These are phyloP conservation scores for Alauda arvensis DNA, from an alignment of 2,797 vertebrate genomes.

Conservation along the genomic window DNA sequence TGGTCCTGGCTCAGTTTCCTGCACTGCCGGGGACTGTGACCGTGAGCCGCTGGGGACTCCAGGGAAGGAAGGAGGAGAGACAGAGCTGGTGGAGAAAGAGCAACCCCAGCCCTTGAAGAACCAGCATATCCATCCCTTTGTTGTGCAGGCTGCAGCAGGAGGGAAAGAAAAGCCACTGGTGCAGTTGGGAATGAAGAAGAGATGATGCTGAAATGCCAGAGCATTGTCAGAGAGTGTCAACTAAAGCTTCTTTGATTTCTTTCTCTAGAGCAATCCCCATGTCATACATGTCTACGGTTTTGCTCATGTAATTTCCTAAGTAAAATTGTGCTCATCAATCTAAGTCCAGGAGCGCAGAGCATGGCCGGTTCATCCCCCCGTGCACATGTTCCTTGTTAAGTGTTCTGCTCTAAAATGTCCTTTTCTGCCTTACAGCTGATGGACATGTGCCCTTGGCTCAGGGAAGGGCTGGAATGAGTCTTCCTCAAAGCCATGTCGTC, in stretches of 20 bases:
- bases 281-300: background rate
- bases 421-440: constrained; percentile 75
- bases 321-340: constrained; percentile 70
- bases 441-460: constrained; percentile 84
- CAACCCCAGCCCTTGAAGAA: background rate
- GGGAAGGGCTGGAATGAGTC: constrained; percentile 91
- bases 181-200: constrained; percentile 24
- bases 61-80: background rate
- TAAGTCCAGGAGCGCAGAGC: constrained; percentile 42
- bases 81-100: background rate
- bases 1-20: background rate
- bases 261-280: constrained; percentile 32
- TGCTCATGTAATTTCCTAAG: constrained; percentile 22
- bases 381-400: constrained; percentile 41
- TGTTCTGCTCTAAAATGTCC: constrained; percentile 63
- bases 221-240: constrained; percentile 45
- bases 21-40: background rate
- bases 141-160: constrained; percentile 27
- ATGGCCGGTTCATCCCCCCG: background rate
- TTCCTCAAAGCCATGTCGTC: constrained; percentile 85
- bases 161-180: constrained; percentile 30
- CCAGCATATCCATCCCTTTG: constrained; percentile 9
- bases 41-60: background rate
- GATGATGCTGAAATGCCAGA: constrained; percentile 46
- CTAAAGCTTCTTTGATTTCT: constrained; percentile 59